These are phyloP conservation scores for Torymus texanus DNA, from an alignment of 2,888 invertebrate species.

Conservation along the genomic window DNA sequence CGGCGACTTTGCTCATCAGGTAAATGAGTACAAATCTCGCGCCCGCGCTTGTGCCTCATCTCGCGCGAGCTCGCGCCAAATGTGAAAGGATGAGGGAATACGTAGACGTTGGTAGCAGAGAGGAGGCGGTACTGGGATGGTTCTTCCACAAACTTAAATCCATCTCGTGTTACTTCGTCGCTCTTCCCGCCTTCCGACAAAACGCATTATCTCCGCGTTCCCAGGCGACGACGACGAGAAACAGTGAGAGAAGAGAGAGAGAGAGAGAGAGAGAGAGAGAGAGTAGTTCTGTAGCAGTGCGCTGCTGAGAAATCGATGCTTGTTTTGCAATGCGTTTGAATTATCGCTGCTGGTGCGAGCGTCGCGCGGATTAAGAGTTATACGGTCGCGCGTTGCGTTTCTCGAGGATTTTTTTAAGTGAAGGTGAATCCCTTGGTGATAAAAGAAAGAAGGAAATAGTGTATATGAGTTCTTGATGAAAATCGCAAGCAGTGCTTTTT, in stretches of 20 bases:
- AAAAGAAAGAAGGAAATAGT: too few relatives aligned
- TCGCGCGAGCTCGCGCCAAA: slow-evolving; percentile 60
- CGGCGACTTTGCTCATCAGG: slow-evolving; percentile 66
- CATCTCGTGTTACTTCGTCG: slow-evolving; percentile 61
- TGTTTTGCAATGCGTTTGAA: slow-evolving; percentile 47
- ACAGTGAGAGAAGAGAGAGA: background rate
- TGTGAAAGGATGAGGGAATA: slow-evolving; percentile 64
- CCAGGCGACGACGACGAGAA: slow-evolving; percentile 26
- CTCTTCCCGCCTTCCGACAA: background rate
- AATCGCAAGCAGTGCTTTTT: too few relatives aligned
- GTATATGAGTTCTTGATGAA: too few relatives aligned
- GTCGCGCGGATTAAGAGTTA: slow-evolving; percentile 16
- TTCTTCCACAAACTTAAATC: slow-evolving; percentile 65
- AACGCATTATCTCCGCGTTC: slow-evolving; percentile 45
- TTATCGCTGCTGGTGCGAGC: slow-evolving; percentile 12
- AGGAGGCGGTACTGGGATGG: too few relatives aligned
- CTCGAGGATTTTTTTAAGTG: background rate
- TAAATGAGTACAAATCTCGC: slow-evolving; percentile 67
- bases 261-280: slow-evolving; percentile 4
- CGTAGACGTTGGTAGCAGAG: slow-evolving; percentile 37
- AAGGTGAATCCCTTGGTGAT: background rate
- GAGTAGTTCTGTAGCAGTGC: background rate
- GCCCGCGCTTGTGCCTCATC: slow-evolving; percentile 48
- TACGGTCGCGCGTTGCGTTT: background rate
- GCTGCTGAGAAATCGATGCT: slow-evolving; percentile 49